A percentile compares a stretch with the other conserved stretches of the same genome.
phyloP scores from a whole-genome alignment of 1,140 invertebrate genomes.

The Platyscapa corneri region DNA sequence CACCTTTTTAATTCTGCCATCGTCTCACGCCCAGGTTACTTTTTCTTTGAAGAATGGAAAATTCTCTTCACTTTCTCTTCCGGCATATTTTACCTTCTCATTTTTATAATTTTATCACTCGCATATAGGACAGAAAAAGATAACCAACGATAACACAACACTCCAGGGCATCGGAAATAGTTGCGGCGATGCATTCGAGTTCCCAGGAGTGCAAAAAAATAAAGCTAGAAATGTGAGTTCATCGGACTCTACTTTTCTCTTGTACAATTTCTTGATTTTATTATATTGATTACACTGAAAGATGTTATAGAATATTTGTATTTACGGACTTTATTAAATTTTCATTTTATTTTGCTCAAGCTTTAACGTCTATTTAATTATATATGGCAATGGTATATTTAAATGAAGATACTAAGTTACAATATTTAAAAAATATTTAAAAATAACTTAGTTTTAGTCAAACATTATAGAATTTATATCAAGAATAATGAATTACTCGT shows the following conservation, averaged over 20 bases:
- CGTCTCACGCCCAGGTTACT: background rate
- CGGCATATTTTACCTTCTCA: background rate
- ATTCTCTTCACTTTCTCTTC: background rate
- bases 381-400: too few relatives aligned
- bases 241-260: background rate
- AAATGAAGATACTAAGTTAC: too few relatives aligned
- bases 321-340: too few relatives aligned
- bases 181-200: background rate
- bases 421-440: too few relatives aligned
- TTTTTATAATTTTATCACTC: conserved; percentile 23
- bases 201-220: background rate
- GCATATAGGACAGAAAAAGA: background rate
- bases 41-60: background rate
- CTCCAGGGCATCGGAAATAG: conserved; percentile 7
- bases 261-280: background rate
- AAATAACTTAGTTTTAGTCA: too few relatives aligned
- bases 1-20: background rate
- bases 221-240: background rate
- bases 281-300: background rate
- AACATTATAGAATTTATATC: background rate
- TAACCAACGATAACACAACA: background rate
- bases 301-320: background rate
- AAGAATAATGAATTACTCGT: too few relatives aligned
- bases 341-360: too few relatives aligned
- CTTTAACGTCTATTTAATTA: too few relatives aligned